These are phyloP conservation scores for Nephila pilipes DNA, from an alignment of 1,140 invertebrate genomes.

Conservation along the genomic window DNA sequence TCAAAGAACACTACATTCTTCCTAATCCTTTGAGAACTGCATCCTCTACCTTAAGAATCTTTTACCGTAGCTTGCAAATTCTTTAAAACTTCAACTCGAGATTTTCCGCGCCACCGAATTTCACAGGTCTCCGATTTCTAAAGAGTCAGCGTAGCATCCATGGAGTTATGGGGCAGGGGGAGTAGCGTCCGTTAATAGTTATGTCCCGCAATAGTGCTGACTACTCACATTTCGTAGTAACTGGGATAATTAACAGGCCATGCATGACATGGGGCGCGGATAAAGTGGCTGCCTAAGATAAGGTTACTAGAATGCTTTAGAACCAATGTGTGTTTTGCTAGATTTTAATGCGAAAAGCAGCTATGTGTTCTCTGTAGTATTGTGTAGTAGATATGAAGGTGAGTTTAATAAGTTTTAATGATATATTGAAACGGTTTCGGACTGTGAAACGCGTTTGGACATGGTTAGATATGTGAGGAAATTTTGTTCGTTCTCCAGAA, in stretches of 20 bases:
- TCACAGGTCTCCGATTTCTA: slow-evolving; percentile 66
- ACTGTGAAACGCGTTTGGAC: background rate
- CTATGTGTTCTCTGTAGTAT: background rate
- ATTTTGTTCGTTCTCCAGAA: background rate
- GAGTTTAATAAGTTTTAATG: slow-evolving; percentile 11
- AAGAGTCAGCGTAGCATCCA: slow-evolving; percentile 24
- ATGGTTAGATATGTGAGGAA: background rate
- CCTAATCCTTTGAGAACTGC: slow-evolving; percentile 37
- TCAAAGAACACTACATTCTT: slow-evolving; percentile 55
- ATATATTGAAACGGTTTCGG: background rate
- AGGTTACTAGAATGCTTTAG: slow-evolving; percentile 18
- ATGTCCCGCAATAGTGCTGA: slow-evolving; percentile 21
- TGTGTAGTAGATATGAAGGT: background rate
- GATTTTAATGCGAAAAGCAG: background rate
- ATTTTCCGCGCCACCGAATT: slow-evolving; percentile 30
- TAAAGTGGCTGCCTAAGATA: slow-evolving; percentile 43
- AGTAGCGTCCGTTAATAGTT: slow-evolving; percentile 2
- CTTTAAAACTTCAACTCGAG: slow-evolving; percentile 58
- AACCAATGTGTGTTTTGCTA: slow-evolving; percentile 11
- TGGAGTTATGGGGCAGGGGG: background rate
- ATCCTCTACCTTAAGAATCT: background rate
- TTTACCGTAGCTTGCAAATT: slow-evolving; percentile 61
- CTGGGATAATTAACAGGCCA: slow-evolving; percentile 55
- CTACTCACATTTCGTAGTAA: slow-evolving; percentile 14
- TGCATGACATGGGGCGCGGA: background rate